These are phyloP conservation scores for Micronisus gabar DNA, from an alignment of 2,113 vertebrate genomes.

Conservation along the genomic window DNA sequence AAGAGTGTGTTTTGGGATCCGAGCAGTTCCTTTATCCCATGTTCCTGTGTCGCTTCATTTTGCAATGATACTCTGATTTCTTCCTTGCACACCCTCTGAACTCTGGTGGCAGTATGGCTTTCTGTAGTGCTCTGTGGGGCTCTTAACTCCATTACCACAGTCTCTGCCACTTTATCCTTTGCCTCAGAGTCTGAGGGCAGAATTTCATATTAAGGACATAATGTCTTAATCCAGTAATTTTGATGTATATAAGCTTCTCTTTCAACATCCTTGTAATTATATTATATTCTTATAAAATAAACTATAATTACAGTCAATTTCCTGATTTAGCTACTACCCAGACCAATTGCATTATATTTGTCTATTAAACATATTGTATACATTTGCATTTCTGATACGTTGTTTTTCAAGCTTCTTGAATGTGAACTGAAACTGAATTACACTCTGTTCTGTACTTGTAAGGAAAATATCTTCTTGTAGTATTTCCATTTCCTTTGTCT, in stretches of 20 bases:
- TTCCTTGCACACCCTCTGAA: not conserved
- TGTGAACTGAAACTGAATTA: not conserved
- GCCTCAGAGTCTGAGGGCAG: not conserved
- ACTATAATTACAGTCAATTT: slow-evolving; percentile 30
- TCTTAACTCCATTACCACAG: not conserved
- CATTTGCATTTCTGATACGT: not conserved
- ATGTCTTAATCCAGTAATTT: not conserved
- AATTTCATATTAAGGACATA: not conserved
- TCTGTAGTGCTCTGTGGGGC: not conserved
- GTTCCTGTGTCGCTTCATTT: not conserved
- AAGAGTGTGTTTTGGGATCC: not conserved
- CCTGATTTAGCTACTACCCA: slow-evolving; percentile 23
- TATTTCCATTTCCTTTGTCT: not conserved
- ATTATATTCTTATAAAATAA: slow-evolving; percentile 37
- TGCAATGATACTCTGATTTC: not conserved
- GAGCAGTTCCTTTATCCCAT: not conserved
- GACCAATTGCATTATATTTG: not conserved
- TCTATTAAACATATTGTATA: slow-evolving; percentile 23
- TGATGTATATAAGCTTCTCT: slow-evolving; percentile 31
- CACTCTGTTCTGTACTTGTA: not conserved
- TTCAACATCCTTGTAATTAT: slow-evolving; percentile 24
- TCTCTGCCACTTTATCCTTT: not conserved
- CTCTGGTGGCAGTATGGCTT: not conserved
- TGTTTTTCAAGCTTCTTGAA: slow-evolving; percentile 13
- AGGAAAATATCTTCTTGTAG: not conserved